Percentiles rank a stretch among this genome's conserved stretches.
These are phyloP conservation scores for Buceros bicornis DNA, from an alignment of 2,797 vertebrate species.

Conservation along the genomic window DNA sequence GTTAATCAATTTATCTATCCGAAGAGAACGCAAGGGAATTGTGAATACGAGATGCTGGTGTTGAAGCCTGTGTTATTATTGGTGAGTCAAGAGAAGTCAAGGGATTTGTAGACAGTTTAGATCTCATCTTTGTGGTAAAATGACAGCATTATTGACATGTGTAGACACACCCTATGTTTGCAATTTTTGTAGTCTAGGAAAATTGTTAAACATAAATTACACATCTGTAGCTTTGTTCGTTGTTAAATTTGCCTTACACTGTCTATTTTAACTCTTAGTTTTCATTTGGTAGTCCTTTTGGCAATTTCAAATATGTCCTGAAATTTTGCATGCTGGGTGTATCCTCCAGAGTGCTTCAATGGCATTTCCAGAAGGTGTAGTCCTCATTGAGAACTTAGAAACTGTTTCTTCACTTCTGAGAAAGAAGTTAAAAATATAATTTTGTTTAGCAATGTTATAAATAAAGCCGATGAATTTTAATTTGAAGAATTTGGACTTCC, in stretches of 20 bases:
- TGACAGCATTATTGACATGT: not conserved
- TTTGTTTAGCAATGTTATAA: not conserved
- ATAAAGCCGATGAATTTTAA: not conserved
- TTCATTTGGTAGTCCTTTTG: not conserved
- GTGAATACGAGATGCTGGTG: slow-evolving; percentile 18
- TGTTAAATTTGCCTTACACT: not conserved
- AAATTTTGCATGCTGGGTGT: not conserved
- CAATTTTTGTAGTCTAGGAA: not conserved
- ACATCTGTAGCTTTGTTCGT: not conserved
- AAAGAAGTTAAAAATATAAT: not conserved
- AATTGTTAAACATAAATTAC: not conserved
- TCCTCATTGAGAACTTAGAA: not conserved
- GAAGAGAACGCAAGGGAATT: not conserved
- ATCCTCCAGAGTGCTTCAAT: not conserved
- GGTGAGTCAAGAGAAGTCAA: slow-evolving; percentile 11
- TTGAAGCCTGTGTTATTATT: slow-evolving; percentile 25
- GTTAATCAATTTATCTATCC: slow-evolving; percentile 57
- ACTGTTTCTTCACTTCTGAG: not conserved
- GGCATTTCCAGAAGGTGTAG: not conserved
- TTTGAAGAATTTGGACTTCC: not conserved
- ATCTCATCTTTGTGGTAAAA: slow-evolving; percentile 35
- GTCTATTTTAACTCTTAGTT: not conserved
- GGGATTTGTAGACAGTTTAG: slow-evolving; percentile 50
- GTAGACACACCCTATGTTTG: not conserved
- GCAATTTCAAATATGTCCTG: not conserved